Conservation (phyloP, 2,888 invertebrate genomes). For the Papilio demoleus region DNA sequence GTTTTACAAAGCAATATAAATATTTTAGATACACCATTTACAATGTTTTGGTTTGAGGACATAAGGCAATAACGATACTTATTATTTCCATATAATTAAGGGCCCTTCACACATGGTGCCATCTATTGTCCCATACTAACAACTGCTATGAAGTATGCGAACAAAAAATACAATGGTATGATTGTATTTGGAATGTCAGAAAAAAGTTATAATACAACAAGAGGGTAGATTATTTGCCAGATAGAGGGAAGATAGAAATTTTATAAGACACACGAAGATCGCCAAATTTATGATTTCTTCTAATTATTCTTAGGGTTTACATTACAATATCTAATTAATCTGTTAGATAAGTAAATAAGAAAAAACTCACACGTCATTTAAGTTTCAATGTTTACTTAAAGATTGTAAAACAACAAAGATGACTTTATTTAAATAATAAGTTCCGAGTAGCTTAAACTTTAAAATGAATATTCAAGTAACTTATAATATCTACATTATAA, state of each 20-base stretch:
- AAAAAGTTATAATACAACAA: constrained; percentile 60
- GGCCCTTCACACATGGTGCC: constrained; percentile 63
- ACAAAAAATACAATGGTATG: constrained; percentile 76
- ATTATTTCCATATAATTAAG: constrained; percentile 60
- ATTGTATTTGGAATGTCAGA: constrained; percentile 65
- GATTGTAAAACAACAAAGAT: too few relatives aligned
- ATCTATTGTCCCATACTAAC: constrained; percentile 63
- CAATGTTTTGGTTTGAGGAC: constrained; percentile 45
- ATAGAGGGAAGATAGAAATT: constrained; percentile 46
- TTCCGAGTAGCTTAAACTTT: too few relatives aligned
- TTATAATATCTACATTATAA: constrained; percentile 1
- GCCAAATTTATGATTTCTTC: too few relatives aligned
- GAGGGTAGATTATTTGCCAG: constrained; percentile 72
- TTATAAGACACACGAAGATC: background rate
- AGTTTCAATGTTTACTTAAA: too few relatives aligned
- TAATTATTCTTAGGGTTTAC: too few relatives aligned
- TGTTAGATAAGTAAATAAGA: too few relatives aligned
- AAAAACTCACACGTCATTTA: too few relatives aligned
- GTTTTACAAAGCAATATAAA: too few relatives aligned
- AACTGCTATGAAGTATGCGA: constrained; percentile 70
- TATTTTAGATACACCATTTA: too few relatives aligned
- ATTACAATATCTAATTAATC: too few relatives aligned
- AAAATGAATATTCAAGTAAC: background rate
- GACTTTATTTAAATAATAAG: too few relatives aligned
- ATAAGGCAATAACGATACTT: constrained; percentile 57